These are phyloP conservation scores for Osedax frankpressi DNA, from an alignment of 2,888 invertebrate species.

Conservation along the genomic window DNA sequence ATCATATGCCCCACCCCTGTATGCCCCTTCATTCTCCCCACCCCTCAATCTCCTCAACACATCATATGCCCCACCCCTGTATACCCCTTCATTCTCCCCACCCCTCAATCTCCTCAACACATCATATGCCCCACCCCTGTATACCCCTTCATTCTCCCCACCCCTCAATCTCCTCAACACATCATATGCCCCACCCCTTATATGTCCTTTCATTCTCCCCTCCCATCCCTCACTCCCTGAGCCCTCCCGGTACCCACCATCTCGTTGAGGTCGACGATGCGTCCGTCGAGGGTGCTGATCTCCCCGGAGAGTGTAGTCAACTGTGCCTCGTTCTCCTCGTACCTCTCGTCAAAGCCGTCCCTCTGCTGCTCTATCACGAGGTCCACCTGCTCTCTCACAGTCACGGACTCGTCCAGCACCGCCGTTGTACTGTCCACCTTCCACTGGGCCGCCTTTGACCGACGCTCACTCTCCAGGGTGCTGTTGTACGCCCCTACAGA, in stretches of 20 bases:
- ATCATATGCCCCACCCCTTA: not conserved
- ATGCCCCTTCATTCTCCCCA: not conserved
- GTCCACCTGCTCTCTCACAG: constrained; percentile 33
- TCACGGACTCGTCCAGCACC: constrained; percentile 47
- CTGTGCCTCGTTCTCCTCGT: constrained; percentile 61
- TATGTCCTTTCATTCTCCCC: not conserved
- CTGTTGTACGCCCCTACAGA: constrained; percentile 65
- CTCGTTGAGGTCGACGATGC: constrained; percentile 72
- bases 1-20: too few species aligned
- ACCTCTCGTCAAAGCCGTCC: constrained; percentile 55
- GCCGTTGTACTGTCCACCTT: constrained; percentile 41
- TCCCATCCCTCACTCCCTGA: not conserved
- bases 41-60: not conserved
- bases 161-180: not conserved
- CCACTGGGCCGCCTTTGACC: constrained; percentile 52
- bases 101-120: not conserved
- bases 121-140: not conserved
- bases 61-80: too few species aligned
- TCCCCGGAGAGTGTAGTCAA: constrained; percentile 57
- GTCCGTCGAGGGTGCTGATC: constrained; percentile 57
- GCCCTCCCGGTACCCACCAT: constrained; percentile 50
- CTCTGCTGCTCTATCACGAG: constrained; percentile 47
- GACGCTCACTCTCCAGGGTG: constrained; percentile 61
- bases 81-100: not conserved
- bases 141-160: not conserved